phyloP scores from a whole-genome alignment of 1,140 invertebrate species.

The Leptopilina boulardi region DNA sequence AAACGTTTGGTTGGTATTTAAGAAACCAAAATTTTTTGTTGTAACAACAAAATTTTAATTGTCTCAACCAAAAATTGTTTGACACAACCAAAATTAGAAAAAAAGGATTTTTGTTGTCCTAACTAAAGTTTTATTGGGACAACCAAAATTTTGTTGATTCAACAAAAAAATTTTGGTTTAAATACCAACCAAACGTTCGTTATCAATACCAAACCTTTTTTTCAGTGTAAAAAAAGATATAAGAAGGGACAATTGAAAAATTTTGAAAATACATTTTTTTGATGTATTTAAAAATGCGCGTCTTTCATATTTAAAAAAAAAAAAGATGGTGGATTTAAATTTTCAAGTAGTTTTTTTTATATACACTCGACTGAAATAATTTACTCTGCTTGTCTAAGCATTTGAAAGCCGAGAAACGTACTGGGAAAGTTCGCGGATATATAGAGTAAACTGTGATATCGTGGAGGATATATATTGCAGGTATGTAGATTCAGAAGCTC shows the following conservation, averaged over 20 bases:
- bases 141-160: too few species aligned
- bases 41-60: too few species aligned
- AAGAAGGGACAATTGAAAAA: background rate
- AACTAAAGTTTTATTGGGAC: too few species aligned
- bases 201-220: too few species aligned
- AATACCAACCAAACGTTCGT: too few species aligned
- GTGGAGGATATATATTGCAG: background rate
- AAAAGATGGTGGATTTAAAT: background rate
- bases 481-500: constrained; percentile 22
- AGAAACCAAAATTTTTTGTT: too few species aligned
- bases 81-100: too few species aligned
- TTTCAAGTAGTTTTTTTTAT: constrained; percentile 9
- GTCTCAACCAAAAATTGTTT: too few species aligned
- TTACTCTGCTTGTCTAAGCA: constrained; percentile 23
- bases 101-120: too few species aligned
- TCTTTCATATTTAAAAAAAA: background rate
- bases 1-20: too few species aligned
- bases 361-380: constrained; percentile 17
- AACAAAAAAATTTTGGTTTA: too few species aligned
- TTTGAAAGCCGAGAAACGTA: constrained; percentile 13
- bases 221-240: too few species aligned
- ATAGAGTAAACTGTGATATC: constrained; percentile 8
- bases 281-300: background rate
- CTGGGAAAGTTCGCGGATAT: background rate
- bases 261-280: background rate